Conservation (phyloP, 2,113 vertebrate genomes). For the Nothoprocta pentlandii region DNA sequence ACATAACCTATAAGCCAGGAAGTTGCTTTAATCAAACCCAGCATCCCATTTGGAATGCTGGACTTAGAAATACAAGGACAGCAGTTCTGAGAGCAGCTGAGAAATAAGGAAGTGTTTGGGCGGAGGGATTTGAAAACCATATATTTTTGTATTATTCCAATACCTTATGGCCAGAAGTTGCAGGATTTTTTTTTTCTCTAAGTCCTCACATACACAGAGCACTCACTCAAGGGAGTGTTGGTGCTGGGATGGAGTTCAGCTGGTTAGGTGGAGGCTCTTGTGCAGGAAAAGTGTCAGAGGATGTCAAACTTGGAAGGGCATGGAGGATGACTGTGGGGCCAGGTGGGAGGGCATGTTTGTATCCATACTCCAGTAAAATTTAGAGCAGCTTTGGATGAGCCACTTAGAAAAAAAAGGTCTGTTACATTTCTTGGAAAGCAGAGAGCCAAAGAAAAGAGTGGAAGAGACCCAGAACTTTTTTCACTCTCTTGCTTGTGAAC, state of each 20-base stretch:
- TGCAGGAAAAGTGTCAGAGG: slow-evolving; percentile 31
- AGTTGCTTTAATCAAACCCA: slow-evolving; percentile 71
- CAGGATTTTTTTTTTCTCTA: neutral
- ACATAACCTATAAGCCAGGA: slow-evolving; percentile 57
- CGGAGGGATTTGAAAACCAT: neutral
- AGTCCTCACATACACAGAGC: neutral
- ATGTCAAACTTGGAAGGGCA: neutral
- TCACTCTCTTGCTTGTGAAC: neutral
- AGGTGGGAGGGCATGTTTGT: neutral
- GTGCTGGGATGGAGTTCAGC: slow-evolving; percentile 20
- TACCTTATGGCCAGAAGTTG: neutral
- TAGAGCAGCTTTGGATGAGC: slow-evolving; percentile 4
- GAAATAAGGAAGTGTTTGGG: slow-evolving; percentile 37
- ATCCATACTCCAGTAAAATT: neutral
- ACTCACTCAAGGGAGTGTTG: neutral
- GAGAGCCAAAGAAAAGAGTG: neutral
- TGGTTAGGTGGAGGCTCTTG: slow-evolving; percentile 28
- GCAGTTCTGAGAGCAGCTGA: slow-evolving; percentile 50
- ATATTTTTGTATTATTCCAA: neutral
- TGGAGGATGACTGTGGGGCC: neutral
- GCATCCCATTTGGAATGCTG: slow-evolving; percentile 52
- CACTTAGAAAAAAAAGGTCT: neutral
- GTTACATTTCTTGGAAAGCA: neutral
- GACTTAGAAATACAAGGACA: slow-evolving; percentile 60
- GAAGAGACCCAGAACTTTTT: neutral